Evolutionary conservation across 2,113 vertebrate species (phyloP).

Genomic region (Semicossyphus pulcher): DNA sequence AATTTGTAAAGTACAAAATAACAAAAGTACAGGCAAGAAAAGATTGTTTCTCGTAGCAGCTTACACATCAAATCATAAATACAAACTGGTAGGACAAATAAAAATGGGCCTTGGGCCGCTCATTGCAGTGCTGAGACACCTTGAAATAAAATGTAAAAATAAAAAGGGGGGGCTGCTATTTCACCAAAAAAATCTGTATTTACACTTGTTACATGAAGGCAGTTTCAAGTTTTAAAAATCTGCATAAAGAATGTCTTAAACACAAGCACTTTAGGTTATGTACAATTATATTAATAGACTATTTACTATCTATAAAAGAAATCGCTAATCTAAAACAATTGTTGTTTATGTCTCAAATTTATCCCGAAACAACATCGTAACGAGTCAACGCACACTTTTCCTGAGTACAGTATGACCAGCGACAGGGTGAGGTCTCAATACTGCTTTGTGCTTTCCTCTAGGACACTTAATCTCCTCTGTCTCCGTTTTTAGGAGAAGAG

Average conservation of each 20-base stretch:
- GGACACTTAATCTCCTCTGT: conserved; percentile 32
- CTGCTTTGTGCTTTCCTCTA: conserved; percentile 58
- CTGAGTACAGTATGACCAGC: conserved; percentile 74
- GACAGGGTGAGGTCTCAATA: conserved; percentile 66
- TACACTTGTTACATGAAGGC: conserved; percentile 69
- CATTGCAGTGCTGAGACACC: conserved; percentile 7
- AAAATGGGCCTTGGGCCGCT: conserved; percentile 15
- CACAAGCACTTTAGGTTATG: conserved; percentile 56
- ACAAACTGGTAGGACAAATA: conserved; percentile 26
- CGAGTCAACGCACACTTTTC: conserved; percentile 64
- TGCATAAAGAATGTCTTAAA: conserved; percentile 39
- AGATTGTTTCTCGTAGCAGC: conserved; percentile 31
- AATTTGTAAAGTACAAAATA: too few relatives aligned
- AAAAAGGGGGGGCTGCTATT: conserved; percentile 14
- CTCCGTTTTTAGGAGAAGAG: background rate
- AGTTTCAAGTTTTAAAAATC: conserved; percentile 54
- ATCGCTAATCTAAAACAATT: conserved; percentile 29
- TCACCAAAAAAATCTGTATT: conserved; percentile 49
- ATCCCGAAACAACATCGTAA: conserved; percentile 54
- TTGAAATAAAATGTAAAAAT: background rate
- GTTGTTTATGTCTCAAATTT: conserved; percentile 54
- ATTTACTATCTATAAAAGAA: conserved; percentile 53
- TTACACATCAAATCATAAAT: conserved; percentile 52
- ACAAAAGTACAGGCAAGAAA: too few relatives aligned
- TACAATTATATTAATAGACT: conserved; percentile 74